These are phyloP conservation scores for Oceanodroma tethys DNA, from an alignment of 2,113 vertebrate species.

Conservation along the genomic window DNA sequence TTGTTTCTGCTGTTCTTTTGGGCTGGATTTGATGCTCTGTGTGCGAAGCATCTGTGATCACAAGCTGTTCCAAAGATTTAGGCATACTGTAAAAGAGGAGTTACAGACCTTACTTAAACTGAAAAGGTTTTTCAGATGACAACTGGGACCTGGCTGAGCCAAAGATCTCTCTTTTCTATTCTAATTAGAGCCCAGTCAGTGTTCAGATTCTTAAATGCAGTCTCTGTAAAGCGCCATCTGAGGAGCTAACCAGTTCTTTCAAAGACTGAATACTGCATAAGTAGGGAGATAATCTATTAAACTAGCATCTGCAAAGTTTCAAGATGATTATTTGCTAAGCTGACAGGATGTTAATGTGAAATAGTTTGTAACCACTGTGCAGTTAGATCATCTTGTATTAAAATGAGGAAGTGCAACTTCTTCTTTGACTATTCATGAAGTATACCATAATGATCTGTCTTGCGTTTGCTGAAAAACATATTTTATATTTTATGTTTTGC, in stretches of 20 bases:
- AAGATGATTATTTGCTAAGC: not conserved
- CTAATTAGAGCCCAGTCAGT: not conserved
- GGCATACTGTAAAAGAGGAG: not conserved
- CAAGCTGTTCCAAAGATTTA: not conserved
- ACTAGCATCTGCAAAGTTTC: not conserved
- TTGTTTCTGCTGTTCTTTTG: not conserved
- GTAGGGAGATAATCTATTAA: not conserved
- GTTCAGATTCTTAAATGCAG: not conserved
- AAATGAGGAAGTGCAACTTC: conserved; percentile 34
- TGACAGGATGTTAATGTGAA: conserved; percentile 40
- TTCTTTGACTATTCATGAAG: too few relatives aligned
- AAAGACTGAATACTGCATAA: not conserved
- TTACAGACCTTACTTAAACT: not conserved
- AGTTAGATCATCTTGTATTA: not conserved
- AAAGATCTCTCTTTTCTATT: not conserved
- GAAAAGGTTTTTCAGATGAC: not conserved
- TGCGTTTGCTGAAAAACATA: not conserved
- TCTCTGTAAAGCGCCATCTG: fast-evolving
- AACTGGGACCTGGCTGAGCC: not conserved
- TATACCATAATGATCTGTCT: too few relatives aligned
- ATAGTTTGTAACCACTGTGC: not conserved
- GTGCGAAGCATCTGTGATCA: not conserved
- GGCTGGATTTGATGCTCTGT: not conserved
- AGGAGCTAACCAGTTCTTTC: fast-evolving
- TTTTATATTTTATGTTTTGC: not conserved